Percentiles rank a stretch among this genome's conserved stretches.
These are phyloP conservation scores for Sclerurus mexicanus DNA, from an alignment of 2,113 vertebrate genomes.

Conservation along the genomic window DNA sequence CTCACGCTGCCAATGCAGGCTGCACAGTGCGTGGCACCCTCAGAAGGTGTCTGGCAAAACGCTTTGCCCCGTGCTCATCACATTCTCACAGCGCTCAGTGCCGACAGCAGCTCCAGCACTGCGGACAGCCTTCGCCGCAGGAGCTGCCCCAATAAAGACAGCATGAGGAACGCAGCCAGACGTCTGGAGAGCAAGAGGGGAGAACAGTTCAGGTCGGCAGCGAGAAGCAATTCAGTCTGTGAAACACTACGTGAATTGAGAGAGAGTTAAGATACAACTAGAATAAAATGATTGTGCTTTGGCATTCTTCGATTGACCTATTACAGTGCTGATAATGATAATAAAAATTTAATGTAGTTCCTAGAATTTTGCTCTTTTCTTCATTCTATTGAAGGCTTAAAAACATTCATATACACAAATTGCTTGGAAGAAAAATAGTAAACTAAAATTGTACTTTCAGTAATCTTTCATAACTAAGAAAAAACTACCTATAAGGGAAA, in stretches of 20 bases:
- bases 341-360: not conserved
- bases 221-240: not conserved
- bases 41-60: not conserved
- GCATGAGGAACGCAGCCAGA: fast-evolving
- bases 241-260: not conserved
- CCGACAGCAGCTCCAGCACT: not conserved
- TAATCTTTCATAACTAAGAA: not conserved
- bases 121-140: fast-evolving
- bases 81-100: fast-evolving
- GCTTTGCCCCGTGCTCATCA: fast-evolving
- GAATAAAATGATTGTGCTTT: not conserved
- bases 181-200: not conserved
- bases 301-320: not conserved
- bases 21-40: fast-evolving
- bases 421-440: not conserved
- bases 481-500: not conserved
- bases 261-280: not conserved
- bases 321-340: not conserved
- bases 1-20: not conserved
- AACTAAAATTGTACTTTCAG: not conserved
- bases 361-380: not conserved
- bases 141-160: fast-evolving
- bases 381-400: not conserved
- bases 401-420: not conserved
- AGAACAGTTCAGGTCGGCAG: not conserved